Base-by-base conservation (phyloP, 2,113 vertebrate genomes). In the Myotis yumanensis region DNA sequence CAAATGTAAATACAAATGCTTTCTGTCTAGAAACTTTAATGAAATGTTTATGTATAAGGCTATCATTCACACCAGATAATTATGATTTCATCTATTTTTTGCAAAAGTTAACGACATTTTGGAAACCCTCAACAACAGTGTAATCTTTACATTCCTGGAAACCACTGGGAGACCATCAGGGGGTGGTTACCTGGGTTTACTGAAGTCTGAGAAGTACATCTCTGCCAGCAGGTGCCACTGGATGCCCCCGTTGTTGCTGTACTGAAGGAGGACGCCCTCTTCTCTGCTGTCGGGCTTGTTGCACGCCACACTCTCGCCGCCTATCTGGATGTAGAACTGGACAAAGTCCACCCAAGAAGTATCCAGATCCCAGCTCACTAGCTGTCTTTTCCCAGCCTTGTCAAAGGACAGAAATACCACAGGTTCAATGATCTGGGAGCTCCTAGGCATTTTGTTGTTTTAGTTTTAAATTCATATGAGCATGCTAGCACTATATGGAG, bases 181-280 rank as follows among this genome's bases (percentile, higher is more conserved):
- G 48, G n/a, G 69, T 37, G 52, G 35, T 86, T 98, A 99, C 98
- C 99, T 99, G 86, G 99, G 99, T 89, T 99, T 99, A 96, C 98
- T 99, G 98, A 99, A 99, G 98, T 99, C 99, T 22, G 99, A 99
- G 98, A 99, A 99, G 98, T 99, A 99, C 99, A 99, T 99, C 98
- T 99, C 99, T 16, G 99, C 99, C 6, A 99, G 99, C 43, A 99
- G 98, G 54, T 99, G 99, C 99, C 99, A 99, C 98, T 98, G 99
- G 97, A 99, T 99, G 25, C 99, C 99, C 0, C 99, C 99, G 0
- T 99, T 99, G 54, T 99, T 99, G 97, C 99, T 99, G 98, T 99
- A 99, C 95, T 99, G 99, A 89, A 99, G 96, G 88, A 99, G 98
- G 66, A 99, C 98, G 4, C 99, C 99, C 96, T 99, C 99, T 95